Evolutionary conservation across 2,797 vertebrate species (phyloP).

Genomic region (Gymnothorax reevesii): DNA sequence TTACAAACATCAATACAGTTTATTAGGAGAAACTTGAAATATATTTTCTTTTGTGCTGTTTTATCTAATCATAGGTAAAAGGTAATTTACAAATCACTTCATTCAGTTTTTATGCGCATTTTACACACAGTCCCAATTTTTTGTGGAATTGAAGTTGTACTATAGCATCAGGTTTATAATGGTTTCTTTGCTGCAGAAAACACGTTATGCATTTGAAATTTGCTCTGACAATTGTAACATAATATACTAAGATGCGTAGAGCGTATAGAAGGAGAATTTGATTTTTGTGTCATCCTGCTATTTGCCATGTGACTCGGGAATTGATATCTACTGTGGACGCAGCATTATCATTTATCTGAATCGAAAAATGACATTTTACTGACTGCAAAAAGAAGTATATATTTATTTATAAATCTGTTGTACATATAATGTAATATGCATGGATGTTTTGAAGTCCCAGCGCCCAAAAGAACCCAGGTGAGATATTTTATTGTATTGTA

Average conservation of each 20-base stretch:
- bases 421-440: constrained; percentile 12
- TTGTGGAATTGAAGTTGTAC: no score
- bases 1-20: no score
- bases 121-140: no score
- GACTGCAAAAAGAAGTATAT: neutral
- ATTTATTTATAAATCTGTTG: neutral
- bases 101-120: no score
- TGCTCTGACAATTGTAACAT: neutral
- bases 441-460: neutral
- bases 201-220: neutral
- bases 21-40: no score
- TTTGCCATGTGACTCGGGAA: constrained; percentile 10
- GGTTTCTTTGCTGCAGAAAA: neutral
- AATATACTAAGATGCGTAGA: neutral
- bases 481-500: constrained; percentile 63
- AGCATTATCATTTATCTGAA: constrained; percentile 2
- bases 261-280: neutral
- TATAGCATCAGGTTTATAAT: neutral
- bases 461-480: constrained; percentile 42
- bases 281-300: neutral
- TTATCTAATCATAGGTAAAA: no score
- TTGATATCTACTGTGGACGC: constrained; percentile 10
- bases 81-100: no score
- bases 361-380: constrained; percentile 3
- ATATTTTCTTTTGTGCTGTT: no score